A percentile compares a stretch with the other conserved stretches of the same genome.
phyloP scores from a whole-genome alignment of 2,888 invertebrate species.

The Zelleria hepariella region DNA sequence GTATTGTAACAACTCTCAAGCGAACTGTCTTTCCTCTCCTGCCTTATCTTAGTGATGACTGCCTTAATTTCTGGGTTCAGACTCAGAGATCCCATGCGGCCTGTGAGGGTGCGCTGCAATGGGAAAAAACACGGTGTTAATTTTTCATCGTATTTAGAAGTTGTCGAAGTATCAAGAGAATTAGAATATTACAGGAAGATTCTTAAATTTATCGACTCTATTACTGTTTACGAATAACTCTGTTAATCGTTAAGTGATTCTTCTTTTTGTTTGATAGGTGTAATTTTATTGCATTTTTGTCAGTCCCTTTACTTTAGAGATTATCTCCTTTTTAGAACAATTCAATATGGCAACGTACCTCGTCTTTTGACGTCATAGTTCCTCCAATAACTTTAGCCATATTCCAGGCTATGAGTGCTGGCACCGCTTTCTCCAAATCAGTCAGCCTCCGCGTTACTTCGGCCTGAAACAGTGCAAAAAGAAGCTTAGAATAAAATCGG shows the following conservation, averaged over 20 bases:
- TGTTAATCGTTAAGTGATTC: too few relatives aligned
- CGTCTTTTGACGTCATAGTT: background rate
- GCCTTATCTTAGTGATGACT: slow-evolving; percentile 15
- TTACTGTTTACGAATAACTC: too few relatives aligned
- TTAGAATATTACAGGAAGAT: too few relatives aligned
- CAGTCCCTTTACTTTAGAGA: background rate
- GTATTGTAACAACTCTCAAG: too few relatives aligned
- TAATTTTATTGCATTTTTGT: too few relatives aligned
- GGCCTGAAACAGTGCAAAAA: slow-evolving; percentile 69
- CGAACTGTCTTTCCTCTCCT: slow-evolving; percentile 13
- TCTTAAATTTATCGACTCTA: too few relatives aligned
- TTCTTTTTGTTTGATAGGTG: too few relatives aligned
- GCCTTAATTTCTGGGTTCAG: slow-evolving; percentile 24
- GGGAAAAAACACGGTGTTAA: background rate
- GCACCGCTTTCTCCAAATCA: slow-evolving; percentile 73
- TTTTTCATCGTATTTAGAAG: too few relatives aligned
- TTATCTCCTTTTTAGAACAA: background rate
- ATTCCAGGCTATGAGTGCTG: slow-evolving; percentile 75
- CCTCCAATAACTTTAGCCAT: slow-evolving; percentile 47
- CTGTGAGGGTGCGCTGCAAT: slow-evolving; percentile 37
- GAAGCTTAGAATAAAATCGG: too few relatives aligned
- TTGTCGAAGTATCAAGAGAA: too few relatives aligned
- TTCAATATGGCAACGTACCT: too few relatives aligned
- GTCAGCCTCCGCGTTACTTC: slow-evolving; percentile 69
- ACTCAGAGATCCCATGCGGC: slow-evolving; percentile 40